phyloP scores from a whole-genome alignment of 2,113 vertebrate genomes.

The Mesitornis unicolor region DNA sequence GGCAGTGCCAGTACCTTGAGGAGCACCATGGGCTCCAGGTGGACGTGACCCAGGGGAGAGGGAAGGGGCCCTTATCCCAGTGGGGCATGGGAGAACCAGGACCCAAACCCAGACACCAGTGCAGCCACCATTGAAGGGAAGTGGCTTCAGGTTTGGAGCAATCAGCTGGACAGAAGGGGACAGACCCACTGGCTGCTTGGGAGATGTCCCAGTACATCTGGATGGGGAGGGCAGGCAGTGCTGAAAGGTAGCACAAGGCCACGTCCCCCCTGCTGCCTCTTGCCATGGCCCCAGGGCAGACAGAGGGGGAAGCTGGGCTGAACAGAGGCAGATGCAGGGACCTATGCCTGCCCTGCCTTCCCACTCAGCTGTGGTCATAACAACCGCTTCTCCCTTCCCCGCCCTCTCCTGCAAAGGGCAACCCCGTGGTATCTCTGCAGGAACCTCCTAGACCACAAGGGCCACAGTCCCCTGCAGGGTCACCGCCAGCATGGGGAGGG shows the following conservation, averaged over 20 bases:
- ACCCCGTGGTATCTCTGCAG: background rate
- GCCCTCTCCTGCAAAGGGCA: background rate
- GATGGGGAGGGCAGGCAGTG: background rate
- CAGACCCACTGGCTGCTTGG: background rate
- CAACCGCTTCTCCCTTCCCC: background rate
- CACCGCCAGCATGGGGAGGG: fast-evolving
- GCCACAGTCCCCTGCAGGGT: background rate
- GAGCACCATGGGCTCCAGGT: background rate
- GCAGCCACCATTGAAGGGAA: background rate
- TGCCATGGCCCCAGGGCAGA: background rate
- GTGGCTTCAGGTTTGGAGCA: background rate
- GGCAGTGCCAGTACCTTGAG: background rate
- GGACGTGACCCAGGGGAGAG: fast-evolving
- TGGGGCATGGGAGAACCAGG: background rate
- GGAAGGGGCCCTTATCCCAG: fast-evolving
- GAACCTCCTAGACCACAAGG: background rate
- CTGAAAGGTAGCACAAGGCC: background rate
- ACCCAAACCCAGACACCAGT: background rate
- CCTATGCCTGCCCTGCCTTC: fast-evolving
- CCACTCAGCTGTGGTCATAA: fast-evolving
- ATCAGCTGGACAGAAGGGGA: background rate
- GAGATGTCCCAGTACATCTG: background rate
- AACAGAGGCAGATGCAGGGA: fast-evolving
- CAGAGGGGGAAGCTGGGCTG: background rate
- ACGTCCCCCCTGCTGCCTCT: background rate